Conservation (phyloP, 1,140 invertebrate species). For the Sminthurides bifidus region DNA sequence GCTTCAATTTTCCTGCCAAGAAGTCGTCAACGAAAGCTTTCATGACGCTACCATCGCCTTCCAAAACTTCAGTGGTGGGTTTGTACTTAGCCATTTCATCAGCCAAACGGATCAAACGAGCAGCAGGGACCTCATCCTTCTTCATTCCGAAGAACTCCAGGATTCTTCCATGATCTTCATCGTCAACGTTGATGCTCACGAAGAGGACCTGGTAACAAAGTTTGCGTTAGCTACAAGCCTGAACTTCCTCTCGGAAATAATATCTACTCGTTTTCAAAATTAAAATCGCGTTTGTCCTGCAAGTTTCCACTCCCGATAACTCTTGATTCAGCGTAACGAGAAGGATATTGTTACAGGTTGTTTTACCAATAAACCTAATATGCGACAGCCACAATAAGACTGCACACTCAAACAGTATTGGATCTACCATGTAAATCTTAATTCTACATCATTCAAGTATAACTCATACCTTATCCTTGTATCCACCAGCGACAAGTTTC, state of each 20-base stretch:
- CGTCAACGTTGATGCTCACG: constrained; percentile 87
- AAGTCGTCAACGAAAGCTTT: constrained; percentile 75
- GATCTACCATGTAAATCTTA: background rate
- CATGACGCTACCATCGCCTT: constrained; percentile 42
- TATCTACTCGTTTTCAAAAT: background rate
- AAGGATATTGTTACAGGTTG: constrained; percentile 29
- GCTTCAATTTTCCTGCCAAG: constrained; percentile 83
- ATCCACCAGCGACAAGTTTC: constrained; percentile 69
- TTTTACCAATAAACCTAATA: constrained; percentile 24
- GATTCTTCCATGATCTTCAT: constrained; percentile 92
- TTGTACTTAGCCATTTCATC: constrained; percentile 99
- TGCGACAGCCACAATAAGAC: constrained; percentile 1
- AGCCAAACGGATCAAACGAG: constrained; percentile 85
- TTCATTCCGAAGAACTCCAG: constrained; percentile 99
- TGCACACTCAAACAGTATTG: constrained; percentile 10
- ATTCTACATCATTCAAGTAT: background rate
- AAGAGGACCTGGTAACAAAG: constrained; percentile 57
- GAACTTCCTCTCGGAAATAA: background rate
- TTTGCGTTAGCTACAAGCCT: background rate
- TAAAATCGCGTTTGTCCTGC: constrained; percentile 13
- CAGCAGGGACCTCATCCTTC: constrained; percentile 77
- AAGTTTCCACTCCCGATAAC: constrained; percentile 30
- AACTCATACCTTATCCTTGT: constrained; percentile 63
- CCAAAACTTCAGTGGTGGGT: constrained; percentile 53
- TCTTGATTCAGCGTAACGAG: constrained; percentile 19